Percentiles rank a stretch among this genome's conserved stretches.
Conservation (phyloP, 2,888 invertebrate species). For the Drosophila paranaensis region DNA sequence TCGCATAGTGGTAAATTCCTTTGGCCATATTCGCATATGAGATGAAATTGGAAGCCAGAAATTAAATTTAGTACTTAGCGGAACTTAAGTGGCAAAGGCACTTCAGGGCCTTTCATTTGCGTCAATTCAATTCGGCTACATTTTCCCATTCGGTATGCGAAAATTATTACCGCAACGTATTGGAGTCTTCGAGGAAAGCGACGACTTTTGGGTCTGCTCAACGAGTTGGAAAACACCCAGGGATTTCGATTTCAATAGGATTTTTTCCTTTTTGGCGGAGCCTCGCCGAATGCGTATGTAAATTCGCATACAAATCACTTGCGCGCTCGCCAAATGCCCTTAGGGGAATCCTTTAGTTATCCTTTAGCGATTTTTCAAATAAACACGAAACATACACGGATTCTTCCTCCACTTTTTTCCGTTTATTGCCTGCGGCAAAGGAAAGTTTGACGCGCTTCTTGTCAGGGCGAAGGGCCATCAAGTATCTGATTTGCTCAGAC, state of each 20-base stretch:
- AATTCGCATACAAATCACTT: conserved; percentile 83
- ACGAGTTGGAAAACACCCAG: conserved; percentile 80
- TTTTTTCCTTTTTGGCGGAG: background rate
- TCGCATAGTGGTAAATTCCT: background rate
- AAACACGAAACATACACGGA: conserved; percentile 65
- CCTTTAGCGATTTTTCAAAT: conserved; percentile 80
- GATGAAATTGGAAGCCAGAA: background rate
- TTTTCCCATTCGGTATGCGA: conserved; percentile 76
- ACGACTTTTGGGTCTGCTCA: conserved; percentile 56
- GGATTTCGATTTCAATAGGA: conserved; percentile 49
- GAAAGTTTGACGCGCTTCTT: conserved; percentile 66
- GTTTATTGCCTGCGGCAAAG: conserved; percentile 41
- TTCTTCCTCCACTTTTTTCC: conserved; percentile 6
- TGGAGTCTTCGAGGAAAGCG: conserved; percentile 26
- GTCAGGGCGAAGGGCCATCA: conserved; percentile 47
- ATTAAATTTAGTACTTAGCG: conserved; percentile 69
- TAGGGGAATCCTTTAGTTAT: conserved; percentile 79
- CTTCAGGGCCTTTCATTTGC: conserved; percentile 54
- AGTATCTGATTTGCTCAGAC: conserved; percentile 74
- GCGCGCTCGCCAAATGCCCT: conserved; percentile 73
- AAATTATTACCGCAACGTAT: conserved; percentile 77
- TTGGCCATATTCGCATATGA: conserved; percentile 2
- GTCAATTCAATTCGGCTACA: conserved; percentile 81
- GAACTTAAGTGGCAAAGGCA: conserved; percentile 29
- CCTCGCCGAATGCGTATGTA: conserved; percentile 76